phyloP scores from a whole-genome alignment of 30 jellyfish, hydroid and myxozoan genomes.

The Aurelia aurita region DNA sequence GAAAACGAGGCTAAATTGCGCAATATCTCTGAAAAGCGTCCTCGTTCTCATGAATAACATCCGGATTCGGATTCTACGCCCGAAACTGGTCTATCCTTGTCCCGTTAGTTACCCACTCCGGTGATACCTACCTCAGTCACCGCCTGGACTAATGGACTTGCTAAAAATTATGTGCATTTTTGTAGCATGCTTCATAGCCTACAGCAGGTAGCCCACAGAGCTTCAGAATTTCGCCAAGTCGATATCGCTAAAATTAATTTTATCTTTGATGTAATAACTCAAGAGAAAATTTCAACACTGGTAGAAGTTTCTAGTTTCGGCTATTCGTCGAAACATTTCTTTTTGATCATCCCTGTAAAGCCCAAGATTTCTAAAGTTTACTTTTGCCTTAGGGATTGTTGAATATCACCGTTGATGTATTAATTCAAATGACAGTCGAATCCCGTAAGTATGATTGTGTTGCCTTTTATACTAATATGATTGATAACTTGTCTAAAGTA shows the following conservation, averaged over 20 bases:
- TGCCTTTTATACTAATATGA: no score
- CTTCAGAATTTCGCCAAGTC: no score
- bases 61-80: neutral
- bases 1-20: constrained; percentile 14
- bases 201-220: no score
- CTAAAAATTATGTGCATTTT: no score
- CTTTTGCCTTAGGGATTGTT: constrained; percentile 45
- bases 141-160: constrained; percentile 3
- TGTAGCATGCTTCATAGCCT: no score
- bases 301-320: no score
- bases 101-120: constrained; percentile 7
- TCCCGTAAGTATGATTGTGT: constrained; percentile 36
- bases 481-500: no score
- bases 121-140: constrained; percentile 35
- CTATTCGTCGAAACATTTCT: neutral
- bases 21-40: neutral
- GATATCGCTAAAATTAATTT: no score
- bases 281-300: no score
- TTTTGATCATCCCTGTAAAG: neutral
- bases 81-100: constrained; percentile 15
- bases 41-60: constrained; percentile 5
- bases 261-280: no score
- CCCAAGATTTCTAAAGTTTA: neutral
- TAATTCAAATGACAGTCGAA: constrained; percentile 67
- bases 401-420: constrained; percentile 46